Conservation (phyloP, 35 echinoderm and acorn worm species). For the Stichopus chloronotus region DNA sequence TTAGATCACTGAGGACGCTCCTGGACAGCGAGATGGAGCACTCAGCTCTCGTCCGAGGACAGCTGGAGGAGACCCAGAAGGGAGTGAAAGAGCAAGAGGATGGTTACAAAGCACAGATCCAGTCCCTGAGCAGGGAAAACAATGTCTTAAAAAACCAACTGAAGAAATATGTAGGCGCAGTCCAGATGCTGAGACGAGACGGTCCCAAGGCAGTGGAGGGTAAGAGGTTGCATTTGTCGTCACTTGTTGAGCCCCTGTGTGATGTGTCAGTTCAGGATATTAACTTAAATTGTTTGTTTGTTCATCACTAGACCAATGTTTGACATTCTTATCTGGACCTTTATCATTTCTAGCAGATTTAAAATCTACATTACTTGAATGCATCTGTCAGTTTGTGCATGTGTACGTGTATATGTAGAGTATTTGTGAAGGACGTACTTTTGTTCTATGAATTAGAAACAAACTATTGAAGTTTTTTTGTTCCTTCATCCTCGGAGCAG, state of each 20-base stretch:
- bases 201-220: constrained; percentile 75
- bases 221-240: constrained; percentile 4
- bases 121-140: constrained; percentile 90
- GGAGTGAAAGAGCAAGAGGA: constrained; percentile 62
- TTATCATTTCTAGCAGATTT: no score
- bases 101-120: constrained; percentile 65
- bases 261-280: no score
- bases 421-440: no score
- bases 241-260: no score
- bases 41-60: constrained; percentile 73
- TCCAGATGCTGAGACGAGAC: constrained; percentile 94
- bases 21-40: constrained; percentile 99
- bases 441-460: no score
- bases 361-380: no score
- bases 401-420: no score
- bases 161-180: constrained; percentile 99
- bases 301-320: no score
- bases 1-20: constrained; percentile 83
- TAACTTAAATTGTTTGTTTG: no score
- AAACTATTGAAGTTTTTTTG: not conserved
- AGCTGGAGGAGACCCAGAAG: constrained; percentile 77
- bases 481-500: constrained; percentile 53
- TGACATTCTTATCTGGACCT: no score
- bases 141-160: constrained; percentile 93
- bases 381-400: no score